Evolutionary conservation across 2,797 vertebrate genomes (phyloP), one percentile per base, ranked within the genome.

Genomic region (Hafferia zeledoni): DNA sequence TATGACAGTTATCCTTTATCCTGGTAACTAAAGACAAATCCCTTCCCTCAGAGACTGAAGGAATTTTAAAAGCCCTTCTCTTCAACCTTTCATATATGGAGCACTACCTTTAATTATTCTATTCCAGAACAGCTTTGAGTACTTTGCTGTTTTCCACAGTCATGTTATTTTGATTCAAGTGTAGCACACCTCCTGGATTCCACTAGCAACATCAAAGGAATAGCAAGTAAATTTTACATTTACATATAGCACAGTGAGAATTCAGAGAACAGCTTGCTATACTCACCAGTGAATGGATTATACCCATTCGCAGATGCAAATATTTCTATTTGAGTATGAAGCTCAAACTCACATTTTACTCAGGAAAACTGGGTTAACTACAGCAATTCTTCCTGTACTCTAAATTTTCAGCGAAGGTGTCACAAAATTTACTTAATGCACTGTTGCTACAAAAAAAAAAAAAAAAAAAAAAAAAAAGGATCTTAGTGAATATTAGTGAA

Each of bases 181-280:
- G 87, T 71, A 82, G 56, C 67, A 64, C 20, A 82, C n/a, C 17
- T 88, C 6, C 30, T 77, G 59, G 46, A 75, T 78, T 87, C 24
- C 64, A 37, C 17, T 16, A 94, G 10, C 30, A 69, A 85, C 82
- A 87, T 87, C 63, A 95, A 93, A 91, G 81, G 53, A 70, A 84
- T 27, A 74, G 52, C 41, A 83, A 89, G 24, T 13, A 69, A 85
- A 85, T 80, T 93, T 90, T 69, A n/a, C 9, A 50, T 91, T 85
- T 91, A 44, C 52, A 44, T 85, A 70, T 27, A 28, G 70, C 65
- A 60, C 33, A 83, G 39, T 24, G 68, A 61, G 23, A 64, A 79
- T 91, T 90, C 85, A 83, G 88, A 91, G 79, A 82, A 65, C 22
- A 79, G 46, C 35, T 79, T 74, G 11, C 33, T 77, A 18, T 65